Percentiles rank a stretch among this genome's conserved stretches.
These are phyloP conservation scores for Dicrostonyx torquatus DNA, from an alignment of 2,797 vertebrate genomes.

Conservation along the genomic window DNA sequence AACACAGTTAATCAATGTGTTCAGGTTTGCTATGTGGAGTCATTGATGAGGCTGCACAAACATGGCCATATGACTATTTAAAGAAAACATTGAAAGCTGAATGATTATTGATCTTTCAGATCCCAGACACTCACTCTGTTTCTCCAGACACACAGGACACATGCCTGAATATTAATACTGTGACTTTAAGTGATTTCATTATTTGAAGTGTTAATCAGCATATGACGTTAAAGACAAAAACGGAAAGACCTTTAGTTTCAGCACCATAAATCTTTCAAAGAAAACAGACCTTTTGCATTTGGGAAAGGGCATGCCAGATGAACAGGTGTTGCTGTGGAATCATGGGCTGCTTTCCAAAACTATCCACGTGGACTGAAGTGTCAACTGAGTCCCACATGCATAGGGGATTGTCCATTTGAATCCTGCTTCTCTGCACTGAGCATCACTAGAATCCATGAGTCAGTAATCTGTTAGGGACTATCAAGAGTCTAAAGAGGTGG, in stretches of 20 bases:
- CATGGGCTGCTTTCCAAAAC: conserved; percentile 23
- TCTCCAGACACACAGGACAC: background rate
- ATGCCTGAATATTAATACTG: background rate
- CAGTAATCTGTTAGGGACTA: background rate
- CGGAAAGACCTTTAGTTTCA: conserved; percentile 60
- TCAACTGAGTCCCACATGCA: background rate
- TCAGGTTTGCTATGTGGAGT: background rate
- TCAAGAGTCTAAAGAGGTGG: background rate
- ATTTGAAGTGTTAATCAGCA: conserved; percentile 45
- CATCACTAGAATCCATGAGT: conserved; percentile 28
- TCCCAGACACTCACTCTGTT: background rate
- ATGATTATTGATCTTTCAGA: background rate
- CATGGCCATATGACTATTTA: conserved; percentile 14
- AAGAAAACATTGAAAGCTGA: conserved; percentile 40
- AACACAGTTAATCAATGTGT: background rate
- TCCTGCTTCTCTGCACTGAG: background rate
- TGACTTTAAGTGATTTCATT: conserved; percentile 49
- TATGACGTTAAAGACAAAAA: conserved; percentile 35
- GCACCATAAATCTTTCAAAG: conserved; percentile 55
- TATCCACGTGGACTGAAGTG: background rate
- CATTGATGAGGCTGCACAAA: background rate
- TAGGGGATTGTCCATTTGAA: background rate
- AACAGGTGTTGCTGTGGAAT: conserved; percentile 32
- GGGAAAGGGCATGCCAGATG: background rate
- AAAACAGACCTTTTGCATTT: conserved; percentile 18